Evolutionary conservation across 2,113 vertebrate species (phyloP).

Genomic region (Sphyrna mokarran): DNA sequence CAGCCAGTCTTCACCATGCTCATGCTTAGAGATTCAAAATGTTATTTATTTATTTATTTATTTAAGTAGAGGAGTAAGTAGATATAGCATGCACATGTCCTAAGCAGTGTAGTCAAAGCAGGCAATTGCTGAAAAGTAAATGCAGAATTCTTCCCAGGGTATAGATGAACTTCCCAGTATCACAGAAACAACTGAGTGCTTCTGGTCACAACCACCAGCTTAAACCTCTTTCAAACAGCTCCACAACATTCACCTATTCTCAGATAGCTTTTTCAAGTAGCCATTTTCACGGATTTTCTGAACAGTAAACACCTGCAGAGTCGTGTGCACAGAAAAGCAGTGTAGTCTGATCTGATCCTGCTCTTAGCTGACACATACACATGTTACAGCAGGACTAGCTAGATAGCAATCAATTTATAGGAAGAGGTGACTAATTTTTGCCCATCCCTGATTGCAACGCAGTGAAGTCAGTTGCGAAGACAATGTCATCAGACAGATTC

Average conservation of each 20-base stretch:
- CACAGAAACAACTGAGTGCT: not conserved
- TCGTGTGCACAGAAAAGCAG: not conserved
- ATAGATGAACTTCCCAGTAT: not conserved
- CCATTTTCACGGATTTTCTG: not conserved
- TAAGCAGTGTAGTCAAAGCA: not conserved
- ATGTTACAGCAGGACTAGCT: not conserved
- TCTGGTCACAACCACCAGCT: not conserved
- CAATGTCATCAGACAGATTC: not conserved
- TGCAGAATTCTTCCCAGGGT: not conserved
- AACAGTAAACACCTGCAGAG: not conserved
- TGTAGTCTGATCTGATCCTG: not conserved
- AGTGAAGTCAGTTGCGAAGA: not conserved
- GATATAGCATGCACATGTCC: not conserved
- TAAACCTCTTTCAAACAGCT: conserved; percentile 25
- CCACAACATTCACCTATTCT: not conserved
- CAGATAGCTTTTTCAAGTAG: not conserved
- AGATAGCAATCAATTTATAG: not conserved
- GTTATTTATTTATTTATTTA: not conserved
- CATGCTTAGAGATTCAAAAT: conserved; percentile 46
- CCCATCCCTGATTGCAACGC: not conserved
- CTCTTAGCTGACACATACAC: not conserved
- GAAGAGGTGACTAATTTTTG: not conserved
- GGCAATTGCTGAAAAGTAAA: not conserved
- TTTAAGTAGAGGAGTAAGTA: not conserved
- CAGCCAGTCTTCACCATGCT: conserved; percentile 54